Base-by-base conservation (phyloP, 2,113 vertebrate species). In the Leptodactylus fuscus region DNA sequence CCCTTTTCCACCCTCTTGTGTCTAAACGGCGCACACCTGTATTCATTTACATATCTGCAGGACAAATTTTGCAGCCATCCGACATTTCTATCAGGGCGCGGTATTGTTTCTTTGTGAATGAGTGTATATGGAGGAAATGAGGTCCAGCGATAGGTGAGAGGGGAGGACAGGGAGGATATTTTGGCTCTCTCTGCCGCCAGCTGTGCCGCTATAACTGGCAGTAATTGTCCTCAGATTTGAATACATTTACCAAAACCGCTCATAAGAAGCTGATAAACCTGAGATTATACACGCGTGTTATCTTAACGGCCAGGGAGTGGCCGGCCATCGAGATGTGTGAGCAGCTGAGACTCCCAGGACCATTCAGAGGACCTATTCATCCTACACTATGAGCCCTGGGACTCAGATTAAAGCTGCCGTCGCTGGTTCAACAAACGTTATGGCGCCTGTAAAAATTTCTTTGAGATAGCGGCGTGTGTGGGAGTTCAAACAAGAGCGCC, bases 391-490 rank as follows among this genome's bases (percentile, higher is more conserved):
- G 16, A 77, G 75, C 34, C 13, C 75, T 49, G 9, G 32, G 20
- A 36, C 76, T 73, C 22, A 73, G 84, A 85, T 85, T 85, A 80
- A 81, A 85, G 84, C 65, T 58, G 65, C 84, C 65, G 77, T 29
- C 20, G 20, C 76, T 85, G 55, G 76, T 80, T 81, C 77, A 81
- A 71, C 84, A 71, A 67, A 81, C n/a, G 48, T 85, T 85, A 81
- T 85, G 84, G 84, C 84, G 84, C 84, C 84, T 85, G 84, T 85
- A 85, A 85, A 80, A 44, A 48, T 81, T 9, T 60, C 77, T 85
- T 85, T 80, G 76, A 71, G 77, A 85, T 85, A 85, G 84, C 84
- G 84, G 84, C 76, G 2, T 81, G 84, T 60, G 84, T 85, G 69
- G 84, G 84, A 55, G 84, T 81, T 85, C 83, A 85, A 85, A 51